phyloP scores from a whole-genome alignment of 2,797 vertebrate genomes.

The Parambassis ranga region DNA sequence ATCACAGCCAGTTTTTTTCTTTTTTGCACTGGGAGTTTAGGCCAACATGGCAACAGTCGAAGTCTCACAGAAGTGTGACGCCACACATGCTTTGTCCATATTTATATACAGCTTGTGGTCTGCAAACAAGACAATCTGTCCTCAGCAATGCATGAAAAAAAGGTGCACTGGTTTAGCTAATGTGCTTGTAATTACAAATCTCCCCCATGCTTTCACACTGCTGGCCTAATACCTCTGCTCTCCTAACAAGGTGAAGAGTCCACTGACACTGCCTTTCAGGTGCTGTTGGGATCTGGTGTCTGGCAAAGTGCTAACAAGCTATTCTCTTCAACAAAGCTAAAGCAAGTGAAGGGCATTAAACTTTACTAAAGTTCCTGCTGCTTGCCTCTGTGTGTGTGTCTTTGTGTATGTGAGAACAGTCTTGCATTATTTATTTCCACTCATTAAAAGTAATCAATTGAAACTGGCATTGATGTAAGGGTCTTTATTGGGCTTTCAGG shows the following conservation, averaged over 20 bases:
- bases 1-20: too few species aligned
- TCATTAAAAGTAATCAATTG: conserved; percentile 82
- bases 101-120: too few species aligned
- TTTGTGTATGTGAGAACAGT: neutral
- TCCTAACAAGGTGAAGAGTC: conserved; percentile 2
- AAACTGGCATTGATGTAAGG: conserved; percentile 74
- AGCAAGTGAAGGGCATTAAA: conserved; percentile 48
- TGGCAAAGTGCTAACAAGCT: conserved; percentile 37
- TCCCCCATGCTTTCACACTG: neutral
- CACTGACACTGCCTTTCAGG: conserved; percentile 8
- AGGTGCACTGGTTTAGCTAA: neutral
- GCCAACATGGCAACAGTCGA: too few species aligned
- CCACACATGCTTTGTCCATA: too few species aligned
- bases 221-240: neutral
- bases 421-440: conserved; percentile 79
- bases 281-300: conserved; percentile 5
- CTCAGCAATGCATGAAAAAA: neutral
- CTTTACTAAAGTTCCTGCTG: conserved; percentile 33
- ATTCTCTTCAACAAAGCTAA: conserved; percentile 25
- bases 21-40: too few species aligned
- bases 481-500: conserved; percentile 74
- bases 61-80: too few species aligned
- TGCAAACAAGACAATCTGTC: too few species aligned
- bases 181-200: neutral
- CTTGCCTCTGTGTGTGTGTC: neutral